Conservation (phyloP, 2,888 invertebrate species). For the Rhagonycha lutea region DNA sequence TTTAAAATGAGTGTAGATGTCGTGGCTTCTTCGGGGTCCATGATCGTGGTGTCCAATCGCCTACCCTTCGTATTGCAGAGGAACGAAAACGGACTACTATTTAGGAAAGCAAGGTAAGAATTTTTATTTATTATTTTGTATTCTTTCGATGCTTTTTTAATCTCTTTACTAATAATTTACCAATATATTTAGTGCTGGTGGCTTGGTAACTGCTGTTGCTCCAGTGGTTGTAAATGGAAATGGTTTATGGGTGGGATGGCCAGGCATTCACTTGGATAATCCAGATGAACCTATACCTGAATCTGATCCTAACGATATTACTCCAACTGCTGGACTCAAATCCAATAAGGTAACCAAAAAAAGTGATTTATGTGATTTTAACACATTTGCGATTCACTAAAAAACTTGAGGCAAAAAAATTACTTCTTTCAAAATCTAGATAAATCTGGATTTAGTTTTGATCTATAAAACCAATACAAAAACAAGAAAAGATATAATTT, state of each 20-base stretch:
- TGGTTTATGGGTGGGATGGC: constrained; percentile 92
- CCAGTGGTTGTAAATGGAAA: constrained; percentile 84
- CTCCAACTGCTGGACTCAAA: constrained; percentile 83
- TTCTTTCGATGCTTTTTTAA: neutral
- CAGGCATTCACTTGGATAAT: constrained; percentile 81
- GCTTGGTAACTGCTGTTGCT: constrained; percentile 87
- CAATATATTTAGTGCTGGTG: constrained; percentile 77
- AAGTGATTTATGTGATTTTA: neutral
- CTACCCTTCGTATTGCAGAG: constrained; percentile 84
- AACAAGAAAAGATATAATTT: neutral
- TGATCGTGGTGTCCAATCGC: constrained; percentile 91
- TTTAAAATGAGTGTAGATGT: constrained; percentile 47
- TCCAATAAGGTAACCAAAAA: constrained; percentile 72
- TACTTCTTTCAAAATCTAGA: neutral
- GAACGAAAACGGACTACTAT: constrained; percentile 73
- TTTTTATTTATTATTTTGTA: constrained; percentile 2
- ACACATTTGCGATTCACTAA: neutral
- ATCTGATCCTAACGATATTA: constrained; percentile 82
- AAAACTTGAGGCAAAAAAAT: neutral
- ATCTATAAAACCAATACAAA: neutral
- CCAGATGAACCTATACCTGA: constrained; percentile 81
- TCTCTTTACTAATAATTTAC: neutral
- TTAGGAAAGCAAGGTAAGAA: constrained; percentile 82
- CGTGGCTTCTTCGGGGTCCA: constrained; percentile 63
- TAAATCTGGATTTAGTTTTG: constrained; percentile 5